A percentile compares a stretch with the other conserved stretches of the same genome.
phyloP scores from a whole-genome alignment of 2,113 vertebrate genomes.

The Perca fluviatilis region DNA sequence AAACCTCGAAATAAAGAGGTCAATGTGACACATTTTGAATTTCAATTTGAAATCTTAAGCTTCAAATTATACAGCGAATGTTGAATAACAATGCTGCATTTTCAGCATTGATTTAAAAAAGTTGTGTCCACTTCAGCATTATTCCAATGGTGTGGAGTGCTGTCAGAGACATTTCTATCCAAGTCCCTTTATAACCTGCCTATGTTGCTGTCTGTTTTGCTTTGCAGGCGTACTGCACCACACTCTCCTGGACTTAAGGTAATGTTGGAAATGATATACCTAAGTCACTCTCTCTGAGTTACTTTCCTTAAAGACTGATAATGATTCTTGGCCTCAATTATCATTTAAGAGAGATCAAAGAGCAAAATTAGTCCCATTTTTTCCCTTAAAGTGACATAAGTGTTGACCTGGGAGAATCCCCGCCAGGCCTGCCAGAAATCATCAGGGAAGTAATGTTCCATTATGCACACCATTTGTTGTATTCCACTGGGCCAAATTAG shows the following conservation, averaged over 20 bases:
- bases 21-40: background rate
- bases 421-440: constrained; percentile 81
- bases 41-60: background rate
- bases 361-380: constrained; percentile 74
- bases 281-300: constrained; percentile 46
- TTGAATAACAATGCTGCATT: background rate
- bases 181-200: background rate
- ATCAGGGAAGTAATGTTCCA: constrained; percentile 89
- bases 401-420: constrained; percentile 77
- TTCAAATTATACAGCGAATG: background rate
- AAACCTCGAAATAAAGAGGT: background rate
- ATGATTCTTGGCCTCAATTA: constrained; percentile 77
- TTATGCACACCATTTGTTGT: constrained; percentile 93
- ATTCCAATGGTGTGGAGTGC: background rate
- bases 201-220: background rate
- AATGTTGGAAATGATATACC: constrained; percentile 47
- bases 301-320: constrained; percentile 62
- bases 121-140: background rate
- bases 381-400: constrained; percentile 75
- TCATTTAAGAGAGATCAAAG: constrained; percentile 82
- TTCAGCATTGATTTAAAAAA: background rate
- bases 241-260: constrained; percentile 5
- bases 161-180: background rate
- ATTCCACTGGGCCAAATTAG: constrained; percentile 87
- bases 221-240: constrained; percentile 6